These are phyloP conservation scores for Ctenochaetus hawaiiensis DNA, from an alignment of 2,797 vertebrate genomes.

Conservation along the genomic window DNA sequence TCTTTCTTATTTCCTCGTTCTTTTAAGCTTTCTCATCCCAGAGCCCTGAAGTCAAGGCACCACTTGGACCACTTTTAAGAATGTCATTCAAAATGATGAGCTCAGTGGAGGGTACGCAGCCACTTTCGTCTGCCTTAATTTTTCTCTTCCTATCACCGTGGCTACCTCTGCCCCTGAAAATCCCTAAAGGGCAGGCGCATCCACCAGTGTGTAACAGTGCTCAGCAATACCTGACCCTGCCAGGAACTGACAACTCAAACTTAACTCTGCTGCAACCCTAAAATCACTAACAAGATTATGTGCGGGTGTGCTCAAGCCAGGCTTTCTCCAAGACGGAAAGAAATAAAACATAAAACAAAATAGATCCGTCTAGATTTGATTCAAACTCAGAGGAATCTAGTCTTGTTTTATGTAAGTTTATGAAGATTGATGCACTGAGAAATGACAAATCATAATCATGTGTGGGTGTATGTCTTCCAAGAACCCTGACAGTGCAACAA, in stretches of 20 bases:
- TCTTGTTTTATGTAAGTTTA: constrained; percentile 38
- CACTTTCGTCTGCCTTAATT: constrained; percentile 49
- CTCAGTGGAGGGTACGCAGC: constrained; percentile 43
- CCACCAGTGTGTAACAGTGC: constrained; percentile 48
- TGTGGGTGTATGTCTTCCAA: constrained; percentile 52
- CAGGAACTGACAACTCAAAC: constrained; percentile 67
- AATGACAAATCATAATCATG: constrained; percentile 63
- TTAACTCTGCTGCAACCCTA: constrained; percentile 53
- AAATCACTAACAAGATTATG: constrained; percentile 63
- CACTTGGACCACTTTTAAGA: constrained; percentile 41
- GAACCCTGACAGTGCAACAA: constrained; percentile 56
- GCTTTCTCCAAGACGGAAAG: constrained; percentile 26
- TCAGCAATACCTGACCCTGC: constrained; percentile 64
- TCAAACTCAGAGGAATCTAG: constrained; percentile 32
- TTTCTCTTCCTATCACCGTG: constrained; percentile 45
- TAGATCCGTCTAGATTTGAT: constrained; percentile 31
- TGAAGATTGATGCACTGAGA: constrained; percentile 31
- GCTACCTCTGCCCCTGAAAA: constrained; percentile 53
- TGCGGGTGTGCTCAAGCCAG: constrained; percentile 52
- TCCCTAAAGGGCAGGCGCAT: constrained; percentile 50
- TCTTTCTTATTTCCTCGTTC: constrained; percentile 14
- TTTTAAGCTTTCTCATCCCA: constrained; percentile 12
- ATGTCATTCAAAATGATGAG: constrained; percentile 65
- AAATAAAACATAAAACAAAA: constrained; percentile 29
- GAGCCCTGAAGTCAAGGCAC: constrained; percentile 31